Conservation (phyloP, 30 jellyfish, hydroid and myxozoan species). For the Turritopsis dohrnii region DNA sequence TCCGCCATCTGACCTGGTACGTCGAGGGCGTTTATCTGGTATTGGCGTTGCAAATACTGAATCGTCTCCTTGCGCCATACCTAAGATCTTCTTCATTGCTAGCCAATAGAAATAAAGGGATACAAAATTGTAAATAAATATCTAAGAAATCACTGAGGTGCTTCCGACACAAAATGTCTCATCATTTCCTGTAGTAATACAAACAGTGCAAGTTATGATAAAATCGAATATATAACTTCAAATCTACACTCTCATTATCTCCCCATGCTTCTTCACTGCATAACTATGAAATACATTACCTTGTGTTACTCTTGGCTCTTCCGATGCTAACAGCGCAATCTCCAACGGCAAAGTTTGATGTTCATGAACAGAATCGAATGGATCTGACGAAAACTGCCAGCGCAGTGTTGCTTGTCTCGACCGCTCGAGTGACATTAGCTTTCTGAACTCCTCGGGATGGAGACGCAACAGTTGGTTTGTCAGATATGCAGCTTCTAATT, state of each 20-base stretch:
- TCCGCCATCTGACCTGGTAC: slow-evolving; percentile 34
- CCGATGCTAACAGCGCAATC: slow-evolving; percentile 61
- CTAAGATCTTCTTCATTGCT: slow-evolving; percentile 16
- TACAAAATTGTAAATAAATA: no score
- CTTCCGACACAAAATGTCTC: no score
- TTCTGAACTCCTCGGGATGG: slow-evolving; percentile 93
- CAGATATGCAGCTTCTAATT: slow-evolving; percentile 49
- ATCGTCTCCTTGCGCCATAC: slow-evolving; percentile 13
- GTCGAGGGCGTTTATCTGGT: background rate
- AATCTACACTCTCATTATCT: no score
- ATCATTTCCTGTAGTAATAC: no score
- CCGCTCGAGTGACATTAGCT: slow-evolving; percentile 80
- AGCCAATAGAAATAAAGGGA: background rate
- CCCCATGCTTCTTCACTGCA: background rate
- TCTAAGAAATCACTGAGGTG: no score
- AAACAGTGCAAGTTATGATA: no score
- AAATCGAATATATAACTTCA: no score
- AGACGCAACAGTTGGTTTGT: slow-evolving; percentile 66
- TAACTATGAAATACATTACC: background rate
- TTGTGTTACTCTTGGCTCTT: slow-evolving; percentile 28
- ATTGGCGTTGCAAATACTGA: slow-evolving; percentile 18
- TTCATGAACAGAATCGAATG: slow-evolving; percentile 92
- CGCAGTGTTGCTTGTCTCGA: slow-evolving; percentile 94
- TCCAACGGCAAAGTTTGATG: slow-evolving; percentile 85
- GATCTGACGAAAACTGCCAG: slow-evolving; percentile 96